Conservation (phyloP, 2,113 vertebrate genomes). For the Emydocephalus ijimae region DNA sequence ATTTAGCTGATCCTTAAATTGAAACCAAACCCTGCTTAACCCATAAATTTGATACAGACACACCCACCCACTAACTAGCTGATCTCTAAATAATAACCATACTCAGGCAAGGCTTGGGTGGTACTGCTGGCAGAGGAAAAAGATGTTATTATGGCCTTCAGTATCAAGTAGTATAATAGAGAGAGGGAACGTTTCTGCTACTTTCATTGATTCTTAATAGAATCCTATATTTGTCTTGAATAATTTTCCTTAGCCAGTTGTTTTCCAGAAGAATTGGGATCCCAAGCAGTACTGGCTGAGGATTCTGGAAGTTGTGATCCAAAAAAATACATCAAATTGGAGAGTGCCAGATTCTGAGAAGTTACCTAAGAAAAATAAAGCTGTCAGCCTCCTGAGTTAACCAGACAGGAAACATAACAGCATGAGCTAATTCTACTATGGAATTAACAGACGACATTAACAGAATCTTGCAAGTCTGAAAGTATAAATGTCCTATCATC, state of each 20-base stretch:
- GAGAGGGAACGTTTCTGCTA: background rate
- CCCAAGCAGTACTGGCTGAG: background rate
- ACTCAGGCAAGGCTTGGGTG: background rate
- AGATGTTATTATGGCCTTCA: background rate
- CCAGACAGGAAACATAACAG: background rate
- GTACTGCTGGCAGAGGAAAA: background rate
- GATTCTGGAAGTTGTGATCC: background rate
- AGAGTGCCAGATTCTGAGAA: background rate
- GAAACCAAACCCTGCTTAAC: constrained; percentile 6
- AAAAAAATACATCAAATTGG: background rate
- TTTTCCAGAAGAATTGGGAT: background rate
- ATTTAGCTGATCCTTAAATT: background rate
- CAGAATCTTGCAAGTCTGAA: background rate
- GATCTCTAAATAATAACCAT: background rate
- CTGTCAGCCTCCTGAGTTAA: background rate
- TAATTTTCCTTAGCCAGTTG: background rate
- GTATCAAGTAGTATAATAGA: background rate
- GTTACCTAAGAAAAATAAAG: background rate
- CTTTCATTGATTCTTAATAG: background rate
- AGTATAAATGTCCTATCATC: background rate
- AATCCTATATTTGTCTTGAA: no score
- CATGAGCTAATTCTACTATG: background rate
- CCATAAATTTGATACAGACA: background rate
- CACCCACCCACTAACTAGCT: background rate
- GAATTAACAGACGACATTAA: background rate